Evolutionary conservation across 2,888 invertebrate genomes (phyloP), one percentile per base, ranked within the genome.

Genomic region (Temnothorax rugatulus): DNA sequence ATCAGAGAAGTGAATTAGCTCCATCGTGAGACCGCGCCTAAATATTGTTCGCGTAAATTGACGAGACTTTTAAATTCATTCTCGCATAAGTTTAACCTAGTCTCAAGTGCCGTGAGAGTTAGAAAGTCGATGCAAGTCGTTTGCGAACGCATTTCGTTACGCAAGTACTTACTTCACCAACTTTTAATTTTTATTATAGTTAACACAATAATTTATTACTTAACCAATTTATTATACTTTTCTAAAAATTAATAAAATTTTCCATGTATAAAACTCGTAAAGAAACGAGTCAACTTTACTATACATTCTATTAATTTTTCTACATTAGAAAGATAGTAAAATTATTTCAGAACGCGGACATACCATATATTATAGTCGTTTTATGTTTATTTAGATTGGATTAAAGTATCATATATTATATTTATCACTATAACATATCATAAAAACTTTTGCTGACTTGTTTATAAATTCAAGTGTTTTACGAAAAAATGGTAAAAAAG

Each of bases 1-100:
- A 89, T 88, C 86, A 84, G 71, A 73, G 52, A 79, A 87, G 82
- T 83, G 83, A 82, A 86, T 87, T 71, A 82, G 68, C 57, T 74
- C 71, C 18, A 57, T 84, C 74, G 83, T 41, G 41, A 83, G 85
- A 82, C 89, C 87, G 52, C 88, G 71, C 87, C 89, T 89, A 83
- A 76, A 69, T 77, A 76, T 84, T 84, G 61, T 21, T 83, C 29
- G 34, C 21, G 29, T 47, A 66, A 7, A 50, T 64, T 47, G 21
- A 50, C 75, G 41, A 57, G 21, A 64, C 66, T 76, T 41, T 69
- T 86, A 74, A 63, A 68, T 89, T 61, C 52, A 75, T 83, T 83
- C 52, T 76, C 66, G n/a, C 54, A 11, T 29, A 41, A 66, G 13
- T 68, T 54, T 77, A 68, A 68, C 21, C 34, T 57, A 57, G 57